Base-by-base conservation (phyloP, 2,113 vertebrate species). In the Peromyscus polionotus region DNA sequence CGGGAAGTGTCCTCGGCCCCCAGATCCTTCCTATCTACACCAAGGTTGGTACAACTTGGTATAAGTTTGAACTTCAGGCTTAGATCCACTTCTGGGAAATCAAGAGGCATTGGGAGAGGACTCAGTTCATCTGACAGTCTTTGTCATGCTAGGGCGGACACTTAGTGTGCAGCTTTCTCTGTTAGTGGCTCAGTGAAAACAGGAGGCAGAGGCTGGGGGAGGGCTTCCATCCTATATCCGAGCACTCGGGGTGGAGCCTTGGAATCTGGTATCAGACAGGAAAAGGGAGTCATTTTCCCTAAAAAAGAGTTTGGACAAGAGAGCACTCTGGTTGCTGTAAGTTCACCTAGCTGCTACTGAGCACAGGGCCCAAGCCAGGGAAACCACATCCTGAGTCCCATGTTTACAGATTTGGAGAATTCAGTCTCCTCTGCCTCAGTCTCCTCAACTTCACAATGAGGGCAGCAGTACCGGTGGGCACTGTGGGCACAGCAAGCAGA, bases 341-440 rank as follows among this genome's bases (percentile, higher is more conserved):
- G 54, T 72, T 61, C 48, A 14, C 61, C 7, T 39, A 8, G 65
- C 12, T 57, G 11, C 31, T 48, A 14, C n/a, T 20, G 3, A 5
- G 26, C 31, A 45, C 22, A 12, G 83, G 19, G 17, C 7, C 22
- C 39, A 83, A 19, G 31, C 84, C 33, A 11, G 17, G 7, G 72
- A 91, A 45, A 57, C 84, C 88, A 72, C 26, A 73, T 12, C 45
- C 48, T 77, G 91, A 51, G 79, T 26, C 31, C 19, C 48, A 75
- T 17, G 67, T 81, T 85, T 77, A 76, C 12, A 28, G 45, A n/a
- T 7, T 81, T 79, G 73, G 26, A n/a, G 70, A 95, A 91, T 89
- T 42, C 22, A 93, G n/a, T 87, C 20, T 75, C 85, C 36, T 86
- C 36, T 48, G 13, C 9, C 79, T 97, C 92, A 7, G 26, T 93